Evolutionary conservation across 2,797 vertebrate species (phyloP).

Genomic region (Cygnus olor): DNA sequence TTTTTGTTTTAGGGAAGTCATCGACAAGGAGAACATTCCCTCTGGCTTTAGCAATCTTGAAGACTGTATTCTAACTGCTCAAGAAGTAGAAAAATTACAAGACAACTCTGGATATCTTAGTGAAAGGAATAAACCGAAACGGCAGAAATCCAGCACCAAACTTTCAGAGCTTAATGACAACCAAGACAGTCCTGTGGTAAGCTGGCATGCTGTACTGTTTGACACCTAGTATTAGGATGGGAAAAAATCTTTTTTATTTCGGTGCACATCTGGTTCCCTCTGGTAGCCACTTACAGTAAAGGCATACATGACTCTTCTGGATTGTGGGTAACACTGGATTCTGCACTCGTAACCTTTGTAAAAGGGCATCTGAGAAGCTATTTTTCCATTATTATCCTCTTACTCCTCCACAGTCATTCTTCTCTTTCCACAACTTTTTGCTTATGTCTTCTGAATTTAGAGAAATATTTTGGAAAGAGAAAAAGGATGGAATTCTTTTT

Average conservation of each 20-base stretch:
- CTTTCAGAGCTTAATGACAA: slow-evolving; percentile 83
- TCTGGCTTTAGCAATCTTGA: slow-evolving; percentile 77
- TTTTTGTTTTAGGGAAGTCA: slow-evolving; percentile 75
- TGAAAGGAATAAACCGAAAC: slow-evolving; percentile 83
- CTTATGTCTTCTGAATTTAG: neutral
- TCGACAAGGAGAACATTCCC: slow-evolving; percentile 94
- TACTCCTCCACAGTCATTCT: neutral
- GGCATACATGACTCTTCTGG: neutral
- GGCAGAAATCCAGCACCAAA: slow-evolving; percentile 84
- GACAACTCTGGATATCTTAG: slow-evolving; percentile 70
- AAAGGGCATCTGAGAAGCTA: neutral
- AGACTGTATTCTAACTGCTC: slow-evolving; percentile 75
- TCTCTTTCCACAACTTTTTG: neutral
- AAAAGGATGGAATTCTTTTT: neutral
- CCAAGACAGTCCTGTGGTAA: slow-evolving; percentile 85
- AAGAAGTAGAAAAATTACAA: slow-evolving; percentile 78
- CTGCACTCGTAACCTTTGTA: neutral
- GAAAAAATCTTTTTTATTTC: neutral
- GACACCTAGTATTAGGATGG: neutral
- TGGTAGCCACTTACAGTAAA: neutral
- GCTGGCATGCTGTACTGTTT: slow-evolving; percentile 38
- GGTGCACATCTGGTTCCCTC: neutral
- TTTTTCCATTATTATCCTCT: neutral
- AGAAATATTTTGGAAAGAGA: neutral
- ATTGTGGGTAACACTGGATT: neutral